Conservation (phyloP, 2,888 invertebrate species). For the Phengaris alcon region DNA sequence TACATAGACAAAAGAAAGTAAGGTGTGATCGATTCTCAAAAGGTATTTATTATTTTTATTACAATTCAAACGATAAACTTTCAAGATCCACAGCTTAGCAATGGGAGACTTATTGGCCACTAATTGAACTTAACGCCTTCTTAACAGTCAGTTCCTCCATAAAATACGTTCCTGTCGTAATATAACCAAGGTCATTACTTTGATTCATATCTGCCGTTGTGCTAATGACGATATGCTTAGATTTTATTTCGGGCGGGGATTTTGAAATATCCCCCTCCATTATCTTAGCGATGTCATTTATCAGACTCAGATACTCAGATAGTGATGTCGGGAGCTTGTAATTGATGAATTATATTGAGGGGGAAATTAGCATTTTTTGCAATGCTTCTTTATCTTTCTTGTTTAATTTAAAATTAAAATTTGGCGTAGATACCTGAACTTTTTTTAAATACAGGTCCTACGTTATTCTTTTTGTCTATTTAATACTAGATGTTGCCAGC, state of each 20-base stretch:
- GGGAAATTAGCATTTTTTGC: conserved; percentile 17
- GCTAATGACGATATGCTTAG: conserved; percentile 54
- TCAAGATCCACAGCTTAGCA: neutral
- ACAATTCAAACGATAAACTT: neutral
- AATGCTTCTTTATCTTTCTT: neutral
- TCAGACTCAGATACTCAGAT: conserved; percentile 40
- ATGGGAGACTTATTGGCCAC: neutral
- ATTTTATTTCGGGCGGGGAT: conserved; percentile 52
- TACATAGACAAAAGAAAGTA: neutral
- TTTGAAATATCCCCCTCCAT: conserved; percentile 54
- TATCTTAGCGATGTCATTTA: conserved; percentile 56
- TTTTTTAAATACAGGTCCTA: neutral
- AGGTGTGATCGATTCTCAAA: neutral
- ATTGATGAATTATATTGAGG: conserved; percentile 26
- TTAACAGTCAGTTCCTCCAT: too few relatives aligned
- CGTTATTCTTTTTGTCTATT: neutral
- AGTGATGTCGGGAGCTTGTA: conserved; percentile 21
- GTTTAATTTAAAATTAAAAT: conserved; percentile 30
- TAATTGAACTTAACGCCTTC: neutral
- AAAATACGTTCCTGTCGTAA: conserved; percentile 53
- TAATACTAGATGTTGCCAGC: neutral
- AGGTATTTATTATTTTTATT: neutral
- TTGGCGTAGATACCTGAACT: neutral
- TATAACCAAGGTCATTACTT: conserved; percentile 54
- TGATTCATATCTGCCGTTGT: conserved; percentile 61